Conservation (phyloP, 2,113 vertebrate genomes). For the Atherinomorus stipes region DNA sequence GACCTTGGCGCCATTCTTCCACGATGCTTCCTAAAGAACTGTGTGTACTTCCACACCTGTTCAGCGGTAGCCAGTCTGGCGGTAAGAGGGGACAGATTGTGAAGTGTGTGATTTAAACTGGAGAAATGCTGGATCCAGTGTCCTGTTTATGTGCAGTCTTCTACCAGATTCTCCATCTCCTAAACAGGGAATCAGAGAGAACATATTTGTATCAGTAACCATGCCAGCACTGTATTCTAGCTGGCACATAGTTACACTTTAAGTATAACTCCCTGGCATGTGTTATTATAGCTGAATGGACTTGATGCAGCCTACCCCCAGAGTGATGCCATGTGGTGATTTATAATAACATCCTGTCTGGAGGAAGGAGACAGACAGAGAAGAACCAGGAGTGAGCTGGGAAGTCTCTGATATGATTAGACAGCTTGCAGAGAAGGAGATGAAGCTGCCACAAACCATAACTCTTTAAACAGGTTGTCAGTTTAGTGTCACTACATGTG, state of each 20-base stretch:
- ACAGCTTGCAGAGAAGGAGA: conserved; percentile 21
- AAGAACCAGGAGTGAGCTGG: conserved; percentile 40
- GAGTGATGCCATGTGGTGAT: conserved; percentile 22
- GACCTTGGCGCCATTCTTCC: conserved; percentile 79
- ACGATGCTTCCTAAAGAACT: conserved; percentile 11
- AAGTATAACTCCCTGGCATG: conserved; percentile 6
- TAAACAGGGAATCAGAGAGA: neutral
- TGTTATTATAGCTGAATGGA: conserved; percentile 3
- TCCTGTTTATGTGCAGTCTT: neutral
- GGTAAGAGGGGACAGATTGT: neutral
- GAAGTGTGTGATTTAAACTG: conserved; percentile 19
- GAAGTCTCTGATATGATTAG: conserved; percentile 49
- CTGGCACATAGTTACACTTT: conserved; percentile 7
- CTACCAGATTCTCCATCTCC: neutral
- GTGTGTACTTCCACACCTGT: conserved; percentile 18
- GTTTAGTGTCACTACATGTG: conserved; percentile 12
- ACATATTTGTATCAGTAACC: conserved; percentile 16
- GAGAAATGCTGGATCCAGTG: neutral
- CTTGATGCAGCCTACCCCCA: conserved; percentile 10
- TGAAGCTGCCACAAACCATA: neutral
- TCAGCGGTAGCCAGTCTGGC: neutral
- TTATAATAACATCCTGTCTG: conserved; percentile 35
- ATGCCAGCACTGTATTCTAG: conserved; percentile 15
- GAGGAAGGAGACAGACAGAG: conserved; percentile 37
- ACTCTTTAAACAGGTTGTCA: conserved; percentile 16